These are phyloP conservation scores for Hydraecia micacea DNA, from an alignment of 2,888 invertebrate species.

Conservation along the genomic window DNA sequence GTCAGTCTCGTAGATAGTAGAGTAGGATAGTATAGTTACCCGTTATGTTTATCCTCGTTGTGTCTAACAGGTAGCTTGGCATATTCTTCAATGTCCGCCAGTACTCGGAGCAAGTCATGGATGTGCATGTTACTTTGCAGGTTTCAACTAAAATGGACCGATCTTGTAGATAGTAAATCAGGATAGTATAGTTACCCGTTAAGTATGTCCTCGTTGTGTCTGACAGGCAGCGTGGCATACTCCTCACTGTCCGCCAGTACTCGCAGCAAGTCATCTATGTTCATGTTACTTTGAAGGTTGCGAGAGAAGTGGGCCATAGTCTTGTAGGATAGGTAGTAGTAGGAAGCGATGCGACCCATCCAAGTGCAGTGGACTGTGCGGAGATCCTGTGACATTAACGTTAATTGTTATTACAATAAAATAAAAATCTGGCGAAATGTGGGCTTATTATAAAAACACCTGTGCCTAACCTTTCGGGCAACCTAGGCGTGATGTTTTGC, in stretches of 20 bases:
- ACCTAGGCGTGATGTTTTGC: no score
- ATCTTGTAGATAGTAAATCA: no score
- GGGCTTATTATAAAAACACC: no score
- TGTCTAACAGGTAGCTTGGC: slow-evolving; percentile 98
- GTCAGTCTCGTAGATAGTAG: slow-evolving; percentile 84
- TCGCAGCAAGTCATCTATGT: slow-evolving; percentile 93
- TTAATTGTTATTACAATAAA: neutral
- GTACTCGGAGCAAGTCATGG: slow-evolving; percentile 93
- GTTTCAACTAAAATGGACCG: slow-evolving; percentile 63
- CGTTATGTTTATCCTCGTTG: slow-evolving; percentile 98
- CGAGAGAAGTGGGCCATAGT: slow-evolving; percentile 96
- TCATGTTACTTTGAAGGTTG: slow-evolving; percentile 91
- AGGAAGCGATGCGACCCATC: slow-evolving; percentile 98
- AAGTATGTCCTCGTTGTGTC: slow-evolving; percentile 98
- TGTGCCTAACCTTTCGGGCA: no score
- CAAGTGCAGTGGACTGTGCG: slow-evolving; percentile 92
- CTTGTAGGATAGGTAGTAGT: slow-evolving; percentile 98
- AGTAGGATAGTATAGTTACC: slow-evolving; percentile 87
- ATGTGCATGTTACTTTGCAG: slow-evolving; percentile 92
- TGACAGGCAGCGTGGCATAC: slow-evolving; percentile 97
- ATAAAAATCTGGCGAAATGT: neutral
- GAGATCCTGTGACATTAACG: slow-evolving; percentile 86
- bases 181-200: slow-evolving; percentile 92
- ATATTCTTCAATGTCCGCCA: slow-evolving; percentile 97
- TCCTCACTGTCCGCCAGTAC: slow-evolving; percentile 96